phyloP scores from a whole-genome alignment of 2,888 invertebrate genomes.

The Pristionchus japonicus region DNA sequence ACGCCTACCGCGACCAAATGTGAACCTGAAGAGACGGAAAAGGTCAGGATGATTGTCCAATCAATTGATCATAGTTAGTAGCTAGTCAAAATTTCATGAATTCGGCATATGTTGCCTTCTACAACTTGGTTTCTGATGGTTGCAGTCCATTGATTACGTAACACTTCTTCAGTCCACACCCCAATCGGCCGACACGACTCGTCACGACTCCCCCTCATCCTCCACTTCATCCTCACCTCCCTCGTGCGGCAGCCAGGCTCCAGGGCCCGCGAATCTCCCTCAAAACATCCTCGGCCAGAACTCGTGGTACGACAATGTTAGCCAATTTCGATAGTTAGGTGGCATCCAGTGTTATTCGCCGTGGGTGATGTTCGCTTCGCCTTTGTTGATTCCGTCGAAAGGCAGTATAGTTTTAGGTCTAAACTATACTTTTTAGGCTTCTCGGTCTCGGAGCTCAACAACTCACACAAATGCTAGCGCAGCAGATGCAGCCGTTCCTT shows the following conservation, averaged over 20 bases:
- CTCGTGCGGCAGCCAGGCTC: slow-evolving; percentile 38
- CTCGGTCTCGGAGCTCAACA: slow-evolving; percentile 36
- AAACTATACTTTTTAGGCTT: background rate
- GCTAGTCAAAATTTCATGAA: background rate
- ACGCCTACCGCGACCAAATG: background rate
- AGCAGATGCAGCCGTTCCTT: slow-evolving; percentile 40
- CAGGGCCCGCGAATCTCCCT: background rate
- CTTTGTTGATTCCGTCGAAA: too few species aligned
- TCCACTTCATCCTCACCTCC: slow-evolving; percentile 40
- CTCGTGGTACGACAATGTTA: background rate
- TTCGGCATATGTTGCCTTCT: background rate
- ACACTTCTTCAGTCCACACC: background rate
- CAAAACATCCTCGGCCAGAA: background rate
- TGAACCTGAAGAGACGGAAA: background rate
- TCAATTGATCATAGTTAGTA: background rate
- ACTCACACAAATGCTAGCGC: slow-evolving; percentile 14
- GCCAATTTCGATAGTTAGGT: too few species aligned
- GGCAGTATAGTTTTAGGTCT: too few species aligned
- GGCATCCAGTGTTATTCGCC: too few species aligned
- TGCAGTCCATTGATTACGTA: too few species aligned
- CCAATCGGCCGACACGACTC: background rate
- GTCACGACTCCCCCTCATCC: slow-evolving; percentile 15
- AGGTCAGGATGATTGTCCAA: background rate
- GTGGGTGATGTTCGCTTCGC: too few species aligned
- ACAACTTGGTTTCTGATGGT: background rate